phyloP scores from a whole-genome alignment of 1,140 invertebrate genomes.

The Wiebesia pumilae region DNA sequence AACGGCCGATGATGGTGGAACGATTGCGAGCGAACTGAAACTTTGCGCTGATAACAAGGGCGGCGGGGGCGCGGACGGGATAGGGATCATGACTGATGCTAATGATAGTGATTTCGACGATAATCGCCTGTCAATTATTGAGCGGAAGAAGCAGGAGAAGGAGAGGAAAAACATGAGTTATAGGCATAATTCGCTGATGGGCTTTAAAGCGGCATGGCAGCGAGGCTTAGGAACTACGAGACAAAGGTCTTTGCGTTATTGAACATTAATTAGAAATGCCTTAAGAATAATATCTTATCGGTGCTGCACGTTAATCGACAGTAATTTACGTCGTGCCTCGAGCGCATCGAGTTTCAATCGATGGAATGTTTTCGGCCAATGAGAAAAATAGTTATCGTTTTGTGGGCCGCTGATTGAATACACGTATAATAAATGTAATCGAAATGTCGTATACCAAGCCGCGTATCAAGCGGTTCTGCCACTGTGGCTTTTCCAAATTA shows the following conservation, averaged over 20 bases:
- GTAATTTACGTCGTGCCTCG: slow-evolving; percentile 32
- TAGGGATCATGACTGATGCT: slow-evolving; percentile 46
- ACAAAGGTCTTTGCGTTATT: slow-evolving; percentile 42
- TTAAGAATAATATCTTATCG: slow-evolving; percentile 42
- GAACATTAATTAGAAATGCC: slow-evolving; percentile 48
- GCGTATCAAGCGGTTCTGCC: background rate
- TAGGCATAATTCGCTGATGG: slow-evolving; percentile 49
- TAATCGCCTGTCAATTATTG: slow-evolving; percentile 51
- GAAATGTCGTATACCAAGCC: background rate
- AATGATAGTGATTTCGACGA: slow-evolving; percentile 46
- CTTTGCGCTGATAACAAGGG: slow-evolving; percentile 41
- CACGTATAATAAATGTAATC: background rate
- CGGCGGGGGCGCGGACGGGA: background rate
- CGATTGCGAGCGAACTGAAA: slow-evolving; percentile 49
- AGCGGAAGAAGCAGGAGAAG: background rate
- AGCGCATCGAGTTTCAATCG: background rate
- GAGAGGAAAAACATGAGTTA: slow-evolving; percentile 43
- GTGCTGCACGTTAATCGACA: slow-evolving; percentile 28
- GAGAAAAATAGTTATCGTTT: background rate
- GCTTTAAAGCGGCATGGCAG: slow-evolving; percentile 9
- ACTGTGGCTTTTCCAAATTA: background rate
- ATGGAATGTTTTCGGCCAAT: background rate
- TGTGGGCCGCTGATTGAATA: background rate
- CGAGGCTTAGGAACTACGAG: background rate
- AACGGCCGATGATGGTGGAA: slow-evolving; percentile 7